Evolutionary conservation across 1,140 invertebrate genomes (phyloP).

Genomic region (Hydropsyche tenuis): DNA sequence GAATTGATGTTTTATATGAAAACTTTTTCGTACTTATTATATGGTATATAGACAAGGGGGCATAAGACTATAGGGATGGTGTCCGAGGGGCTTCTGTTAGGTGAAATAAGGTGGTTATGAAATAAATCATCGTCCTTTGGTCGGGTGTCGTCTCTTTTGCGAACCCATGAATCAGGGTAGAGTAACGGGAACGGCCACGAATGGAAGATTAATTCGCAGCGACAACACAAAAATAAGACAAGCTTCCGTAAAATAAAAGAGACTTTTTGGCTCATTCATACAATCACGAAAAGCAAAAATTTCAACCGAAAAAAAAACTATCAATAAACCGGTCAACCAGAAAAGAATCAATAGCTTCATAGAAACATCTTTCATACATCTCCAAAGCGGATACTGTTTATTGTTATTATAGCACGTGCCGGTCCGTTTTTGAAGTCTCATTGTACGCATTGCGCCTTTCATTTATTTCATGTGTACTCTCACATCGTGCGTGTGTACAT

Average conservation of each 20-base stretch:
- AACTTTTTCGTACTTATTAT: too few species aligned
- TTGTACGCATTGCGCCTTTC: not conserved
- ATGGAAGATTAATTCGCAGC: slow-evolving; percentile 44
- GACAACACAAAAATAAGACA: slow-evolving; percentile 45
- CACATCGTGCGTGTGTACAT: too few species aligned
- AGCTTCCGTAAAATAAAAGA: too few species aligned
- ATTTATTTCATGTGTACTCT: too few species aligned
- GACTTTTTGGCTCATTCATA: too few species aligned
- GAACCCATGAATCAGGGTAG: slow-evolving; percentile 49
- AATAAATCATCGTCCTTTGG: slow-evolving; percentile 43
- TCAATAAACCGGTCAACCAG: too few species aligned
- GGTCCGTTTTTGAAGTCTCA: not conserved
- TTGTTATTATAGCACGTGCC: slow-evolving; percentile 4
- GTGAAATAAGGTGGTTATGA: slow-evolving; percentile 36
- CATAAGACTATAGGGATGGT: not conserved
- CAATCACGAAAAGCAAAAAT: too few species aligned
- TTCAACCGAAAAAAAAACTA: too few species aligned
- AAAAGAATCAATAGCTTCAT: too few species aligned
- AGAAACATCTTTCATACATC: not conserved
- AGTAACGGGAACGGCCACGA: slow-evolving; percentile 42
- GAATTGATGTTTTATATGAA: too few species aligned
- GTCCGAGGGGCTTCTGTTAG: slow-evolving; percentile 1
- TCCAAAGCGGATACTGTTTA: not conserved
- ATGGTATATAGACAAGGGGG: too few species aligned
- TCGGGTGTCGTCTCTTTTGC: slow-evolving; percentile 45